Evolutionary conservation across 2,113 vertebrate species (phyloP).

Genomic region (Ranitomeya imitator): DNA sequence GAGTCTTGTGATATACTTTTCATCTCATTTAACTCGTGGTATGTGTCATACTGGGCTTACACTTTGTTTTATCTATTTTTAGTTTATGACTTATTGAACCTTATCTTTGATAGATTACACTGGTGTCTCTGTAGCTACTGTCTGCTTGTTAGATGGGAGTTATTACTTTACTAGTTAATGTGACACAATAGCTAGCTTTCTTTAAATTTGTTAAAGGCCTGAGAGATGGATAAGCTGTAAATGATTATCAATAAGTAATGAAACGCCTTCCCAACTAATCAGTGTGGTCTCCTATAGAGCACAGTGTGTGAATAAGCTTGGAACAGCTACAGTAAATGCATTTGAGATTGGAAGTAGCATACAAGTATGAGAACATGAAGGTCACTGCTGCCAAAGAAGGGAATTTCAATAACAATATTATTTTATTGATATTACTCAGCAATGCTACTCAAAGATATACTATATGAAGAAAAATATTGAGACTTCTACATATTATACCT

Average conservation of each 20-base stretch:
- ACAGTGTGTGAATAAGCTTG: conserved; percentile 13
- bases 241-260: conserved; percentile 31
- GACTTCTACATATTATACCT: too few species aligned
- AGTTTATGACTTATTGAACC: neutral
- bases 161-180: neutral
- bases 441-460: too few species aligned
- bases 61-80: neutral
- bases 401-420: neutral
- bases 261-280: conserved; percentile 19
- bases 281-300: conserved; percentile 4
- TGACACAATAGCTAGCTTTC: conserved; percentile 19
- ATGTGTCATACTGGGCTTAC: neutral
- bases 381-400: neutral
- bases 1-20: neutral
- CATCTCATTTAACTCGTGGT: neutral
- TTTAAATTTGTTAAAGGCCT: conserved; percentile 26
- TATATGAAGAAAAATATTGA: too few species aligned
- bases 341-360: neutral
- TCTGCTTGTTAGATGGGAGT: neutral
- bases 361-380: neutral
- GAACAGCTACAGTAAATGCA: neutral
- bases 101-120: neutral
- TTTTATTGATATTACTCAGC: neutral
- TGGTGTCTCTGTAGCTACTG: neutral
- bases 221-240: conserved; percentile 7